phyloP scores from a whole-genome alignment of 2,888 invertebrate genomes.

The Hydrotaea diabolus region DNA sequence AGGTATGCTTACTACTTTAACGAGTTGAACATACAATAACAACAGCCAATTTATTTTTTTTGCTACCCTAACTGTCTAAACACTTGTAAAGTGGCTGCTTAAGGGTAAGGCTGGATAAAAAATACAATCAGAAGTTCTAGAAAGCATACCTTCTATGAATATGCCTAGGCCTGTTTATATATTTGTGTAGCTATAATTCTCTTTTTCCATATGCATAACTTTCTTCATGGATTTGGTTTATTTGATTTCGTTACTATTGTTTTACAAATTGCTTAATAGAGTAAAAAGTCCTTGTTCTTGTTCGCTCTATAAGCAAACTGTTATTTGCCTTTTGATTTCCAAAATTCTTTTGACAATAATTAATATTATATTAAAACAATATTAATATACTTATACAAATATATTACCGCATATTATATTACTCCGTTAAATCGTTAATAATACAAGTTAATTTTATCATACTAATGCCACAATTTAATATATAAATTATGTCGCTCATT shows the following conservation, averaged over 20 bases:
- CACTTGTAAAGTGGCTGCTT: no score
- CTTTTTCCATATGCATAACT: conserved; percentile 8
- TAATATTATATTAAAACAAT: neutral
- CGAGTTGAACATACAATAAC: no score
- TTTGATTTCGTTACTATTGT: conserved; percentile 29
- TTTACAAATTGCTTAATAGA: neutral
- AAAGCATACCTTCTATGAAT: no score
- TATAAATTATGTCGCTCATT: no score
- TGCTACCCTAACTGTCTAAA: no score
- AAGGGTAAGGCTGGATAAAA: no score
- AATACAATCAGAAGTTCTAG: no score
- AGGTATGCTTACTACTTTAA: no score
- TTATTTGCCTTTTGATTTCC: conserved; percentile 58
- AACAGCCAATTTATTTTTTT: no score
- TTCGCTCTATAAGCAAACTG: conserved; percentile 14
- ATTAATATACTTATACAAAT: no score
- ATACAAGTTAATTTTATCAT: conserved; percentile 15
- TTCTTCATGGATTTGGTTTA: conserved; percentile 30
- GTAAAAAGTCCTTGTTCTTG: neutral
- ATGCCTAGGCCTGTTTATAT: no score
- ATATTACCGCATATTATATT: neutral
- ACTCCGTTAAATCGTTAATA: neutral
- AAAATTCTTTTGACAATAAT: neutral
- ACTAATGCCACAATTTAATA: neutral
- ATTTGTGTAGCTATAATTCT: conserved; percentile 17